These are phyloP conservation scores for Caenorhabditis sinica DNA, from an alignment of 2,888 invertebrate genomes.

Conservation along the genomic window DNA sequence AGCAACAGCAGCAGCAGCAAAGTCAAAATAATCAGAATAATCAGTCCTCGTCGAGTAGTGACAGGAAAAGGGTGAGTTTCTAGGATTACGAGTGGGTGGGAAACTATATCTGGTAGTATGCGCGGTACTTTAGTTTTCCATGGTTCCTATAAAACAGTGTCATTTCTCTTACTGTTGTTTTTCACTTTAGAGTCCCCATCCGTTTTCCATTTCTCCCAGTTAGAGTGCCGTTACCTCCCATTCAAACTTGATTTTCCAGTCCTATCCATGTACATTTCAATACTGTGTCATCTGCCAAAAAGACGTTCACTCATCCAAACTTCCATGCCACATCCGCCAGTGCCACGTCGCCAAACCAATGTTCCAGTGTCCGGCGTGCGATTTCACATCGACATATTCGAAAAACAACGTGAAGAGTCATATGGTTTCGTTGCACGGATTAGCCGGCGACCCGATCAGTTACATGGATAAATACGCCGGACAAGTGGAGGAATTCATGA, in stretches of 20 bases:
- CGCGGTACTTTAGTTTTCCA: too few relatives aligned
- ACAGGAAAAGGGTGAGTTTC: constrained; percentile 67
- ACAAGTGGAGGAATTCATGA: constrained; percentile 84
- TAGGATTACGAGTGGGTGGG: too few relatives aligned
- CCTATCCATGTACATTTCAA: constrained; percentile 83
- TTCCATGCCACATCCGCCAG: constrained; percentile 83
- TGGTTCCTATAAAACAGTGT: too few relatives aligned
- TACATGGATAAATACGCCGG: constrained; percentile 83
- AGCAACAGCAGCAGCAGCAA: constrained; percentile 36
- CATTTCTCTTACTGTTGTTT: too few relatives aligned
- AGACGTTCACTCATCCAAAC: constrained; percentile 83
- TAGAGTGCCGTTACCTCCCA: too few relatives aligned
- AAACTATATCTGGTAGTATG: too few relatives aligned
- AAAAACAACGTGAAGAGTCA: constrained; percentile 83
- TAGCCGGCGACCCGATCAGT: constrained; percentile 82
- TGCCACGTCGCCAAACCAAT: constrained; percentile 83
- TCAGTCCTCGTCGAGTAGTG: constrained; percentile 44
- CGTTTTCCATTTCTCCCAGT: constrained; percentile 1
- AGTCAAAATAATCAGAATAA: constrained; percentile 28
- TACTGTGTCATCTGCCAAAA: constrained; percentile 83
- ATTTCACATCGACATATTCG: constrained; percentile 83
- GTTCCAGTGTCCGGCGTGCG: constrained; percentile 83
- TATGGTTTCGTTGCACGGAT: constrained; percentile 83
- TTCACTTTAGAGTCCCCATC: neutral
- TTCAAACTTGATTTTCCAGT: constrained; percentile 75